A percentile compares a stretch with the other conserved stretches of the same genome.
These are phyloP conservation scores for Urocolius indicus DNA, from an alignment of 2,113 vertebrate species.

Conservation along the genomic window DNA sequence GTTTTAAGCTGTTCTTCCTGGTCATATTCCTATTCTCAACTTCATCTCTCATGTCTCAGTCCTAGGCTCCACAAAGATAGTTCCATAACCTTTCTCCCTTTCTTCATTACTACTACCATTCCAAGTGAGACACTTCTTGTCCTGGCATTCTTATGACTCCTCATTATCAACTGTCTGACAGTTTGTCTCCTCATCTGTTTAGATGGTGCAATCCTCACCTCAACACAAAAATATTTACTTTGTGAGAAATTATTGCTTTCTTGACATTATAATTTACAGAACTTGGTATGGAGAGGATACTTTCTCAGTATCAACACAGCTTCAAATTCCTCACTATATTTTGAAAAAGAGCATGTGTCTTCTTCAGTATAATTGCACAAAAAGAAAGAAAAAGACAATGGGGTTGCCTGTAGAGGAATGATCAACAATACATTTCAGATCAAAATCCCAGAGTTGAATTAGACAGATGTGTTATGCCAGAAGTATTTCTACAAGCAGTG, in stretches of 20 bases:
- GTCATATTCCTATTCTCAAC: neutral
- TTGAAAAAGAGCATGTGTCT: neutral
- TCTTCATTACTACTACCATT: neutral
- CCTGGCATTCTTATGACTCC: fast-evolving
- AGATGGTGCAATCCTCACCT: neutral
- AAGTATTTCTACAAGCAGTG: neutral
- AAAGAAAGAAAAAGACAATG: neutral
- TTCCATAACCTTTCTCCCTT: neutral
- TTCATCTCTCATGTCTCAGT: neutral
- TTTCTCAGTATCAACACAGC: neutral
- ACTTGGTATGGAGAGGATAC: neutral
- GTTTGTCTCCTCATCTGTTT: neutral
- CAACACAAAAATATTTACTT: neutral
- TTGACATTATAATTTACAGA: neutral
- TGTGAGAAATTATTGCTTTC: neutral
- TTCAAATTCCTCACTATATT: neutral
- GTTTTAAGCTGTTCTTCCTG: neutral
- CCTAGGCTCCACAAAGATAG: neutral
- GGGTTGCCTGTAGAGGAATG: neutral
- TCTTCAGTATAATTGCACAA: neutral
- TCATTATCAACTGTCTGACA: neutral
- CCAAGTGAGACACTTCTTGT: neutral
- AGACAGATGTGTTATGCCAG: neutral
- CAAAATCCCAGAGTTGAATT: neutral
- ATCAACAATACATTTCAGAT: neutral